Base-by-base conservation (phyloP, 2,888 invertebrate species). In the Tanytarsus gracilentus region DNA sequence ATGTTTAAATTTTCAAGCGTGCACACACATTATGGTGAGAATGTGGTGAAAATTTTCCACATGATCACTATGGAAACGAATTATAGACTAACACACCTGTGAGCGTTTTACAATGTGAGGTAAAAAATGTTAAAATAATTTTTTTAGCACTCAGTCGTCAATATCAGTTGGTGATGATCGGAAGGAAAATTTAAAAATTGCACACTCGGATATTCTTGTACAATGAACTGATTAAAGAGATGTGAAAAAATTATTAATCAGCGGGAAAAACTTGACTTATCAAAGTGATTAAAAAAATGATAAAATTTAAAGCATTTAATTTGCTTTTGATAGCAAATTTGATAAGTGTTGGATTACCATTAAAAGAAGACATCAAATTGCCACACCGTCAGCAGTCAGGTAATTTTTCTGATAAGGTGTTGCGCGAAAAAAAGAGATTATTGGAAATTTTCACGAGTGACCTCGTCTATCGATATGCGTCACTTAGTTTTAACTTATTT, bases 401-500 rank as follows among this genome's bases (percentile, higher is more conserved):
- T n/a, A n/a, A n/a, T n/a, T n/a, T n/a, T n/a, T n/a, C 44, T 23
- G 11, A 44, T 33, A 11, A 11, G 33, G n/a, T 33, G n/a, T 44
- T 44, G 18, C 18, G 21, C 44, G 4, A 5, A 44, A 9, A 23
- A 23, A 44, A n/a, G n/a, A n/a, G n/a, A 18, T 44, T 18, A 44
- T 23, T 21, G 8, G 44, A 25, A 30, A 8, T 30, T 30, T 30
- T 30, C 30, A 6, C 30, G 30, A 30, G 9, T 26, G 49, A 49
- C 26, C 49, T 49, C 49, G 49, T 25, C 26, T 49, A 40, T 21
- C 56, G 58, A 48, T 21, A 48, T 58, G 58, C 58, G 58, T 48
- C 58, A 29, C 44, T 55, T 58, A 30, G 6, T 58, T 48, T 39
- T 48, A n/a, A n/a, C n/a, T n/a, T n/a, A n/a, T 26, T 29, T 52